Evolutionary conservation across 2,797 vertebrate genomes (phyloP).

Genomic region (Xiphorhynchus erythropygius): DNA sequence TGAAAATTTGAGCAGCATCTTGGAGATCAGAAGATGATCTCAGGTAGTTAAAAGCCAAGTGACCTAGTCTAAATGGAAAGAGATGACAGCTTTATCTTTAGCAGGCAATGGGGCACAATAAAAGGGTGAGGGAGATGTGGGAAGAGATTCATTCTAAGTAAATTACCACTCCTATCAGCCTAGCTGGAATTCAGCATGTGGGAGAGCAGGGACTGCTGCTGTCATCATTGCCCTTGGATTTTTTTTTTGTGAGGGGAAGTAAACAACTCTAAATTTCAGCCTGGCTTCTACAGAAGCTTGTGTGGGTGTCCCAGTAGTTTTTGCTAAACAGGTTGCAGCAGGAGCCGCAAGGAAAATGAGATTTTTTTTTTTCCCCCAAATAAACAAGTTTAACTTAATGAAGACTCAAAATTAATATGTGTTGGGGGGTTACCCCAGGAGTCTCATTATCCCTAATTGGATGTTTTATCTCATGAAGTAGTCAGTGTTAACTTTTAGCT

Average conservation of each 20-base stretch:
- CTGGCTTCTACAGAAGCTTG: neutral
- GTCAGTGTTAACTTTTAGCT: conserved; percentile 23
- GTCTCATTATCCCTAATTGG: conserved; percentile 52
- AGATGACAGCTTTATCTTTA: conserved; percentile 26
- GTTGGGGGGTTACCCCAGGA: neutral
- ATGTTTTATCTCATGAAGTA: conserved; percentile 40
- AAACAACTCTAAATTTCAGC: conserved; percentile 58
- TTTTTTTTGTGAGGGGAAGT: neutral
- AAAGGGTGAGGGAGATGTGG: neutral
- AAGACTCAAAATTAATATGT: conserved; percentile 24
- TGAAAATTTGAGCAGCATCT: neutral
- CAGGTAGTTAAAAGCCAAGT: neutral
- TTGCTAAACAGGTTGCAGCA: conserved; percentile 46
- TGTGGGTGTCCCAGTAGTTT: conserved; percentile 48
- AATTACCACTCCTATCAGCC: conserved; percentile 16
- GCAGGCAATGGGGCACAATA: neutral
- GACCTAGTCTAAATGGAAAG: neutral
- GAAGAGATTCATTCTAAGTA: neutral
- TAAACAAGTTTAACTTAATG: conserved; percentile 46
- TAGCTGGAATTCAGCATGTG: conserved; percentile 13
- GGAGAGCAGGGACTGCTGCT: conserved; percentile 28
- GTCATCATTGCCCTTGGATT: conserved; percentile 9
- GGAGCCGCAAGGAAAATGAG: neutral
- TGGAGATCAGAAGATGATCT: neutral
- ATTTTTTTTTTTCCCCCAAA: neutral